Conservation (phyloP, 2,888 invertebrate genomes). For the Pachydiplax longipennis region DNA sequence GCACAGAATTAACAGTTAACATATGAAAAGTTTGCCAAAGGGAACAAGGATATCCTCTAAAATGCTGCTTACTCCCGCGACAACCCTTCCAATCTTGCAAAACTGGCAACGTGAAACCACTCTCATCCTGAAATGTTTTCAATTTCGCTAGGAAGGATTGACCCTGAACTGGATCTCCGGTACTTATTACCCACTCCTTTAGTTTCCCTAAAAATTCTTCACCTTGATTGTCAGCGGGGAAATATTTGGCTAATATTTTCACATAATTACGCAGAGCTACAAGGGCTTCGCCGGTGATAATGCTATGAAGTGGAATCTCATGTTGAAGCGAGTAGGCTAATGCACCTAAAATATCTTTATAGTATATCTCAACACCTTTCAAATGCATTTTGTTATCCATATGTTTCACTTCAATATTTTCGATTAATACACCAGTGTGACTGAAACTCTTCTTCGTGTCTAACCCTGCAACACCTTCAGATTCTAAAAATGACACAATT, state of each 20-base stretch:
- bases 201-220: conserved; percentile 71
- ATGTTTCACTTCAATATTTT: not conserved
- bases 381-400: not conserved
- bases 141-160: conserved; percentile 67
- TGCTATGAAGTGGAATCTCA: conserved; percentile 78
- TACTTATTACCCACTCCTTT: conserved; percentile 64
- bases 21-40: conserved; percentile 95
- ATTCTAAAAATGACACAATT: conserved; percentile 65
- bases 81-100: conserved; percentile 78
- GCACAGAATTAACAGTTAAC: conserved; percentile 78
- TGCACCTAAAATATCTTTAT: conserved; percentile 87
- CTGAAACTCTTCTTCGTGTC: not conserved
- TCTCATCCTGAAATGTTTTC: conserved; percentile 63
- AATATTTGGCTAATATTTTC: conserved; percentile 74
- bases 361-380: conserved; percentile 66
- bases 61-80: conserved; percentile 75
- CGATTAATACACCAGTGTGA: conserved; percentile 59
- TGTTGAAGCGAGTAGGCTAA: conserved; percentile 82
- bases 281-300: conserved; percentile 75
- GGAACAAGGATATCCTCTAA: conserved; percentile 91
- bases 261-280: conserved; percentile 78
- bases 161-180: conserved; percentile 65
- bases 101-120: conserved; percentile 58
- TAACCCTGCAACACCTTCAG: conserved; percentile 53
- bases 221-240: conserved; percentile 78